Evolutionary conservation across 2,888 invertebrate genomes (phyloP), one percentile per base, ranked within the genome.

Genomic region (Hemicrepidius hirtus): DNA sequence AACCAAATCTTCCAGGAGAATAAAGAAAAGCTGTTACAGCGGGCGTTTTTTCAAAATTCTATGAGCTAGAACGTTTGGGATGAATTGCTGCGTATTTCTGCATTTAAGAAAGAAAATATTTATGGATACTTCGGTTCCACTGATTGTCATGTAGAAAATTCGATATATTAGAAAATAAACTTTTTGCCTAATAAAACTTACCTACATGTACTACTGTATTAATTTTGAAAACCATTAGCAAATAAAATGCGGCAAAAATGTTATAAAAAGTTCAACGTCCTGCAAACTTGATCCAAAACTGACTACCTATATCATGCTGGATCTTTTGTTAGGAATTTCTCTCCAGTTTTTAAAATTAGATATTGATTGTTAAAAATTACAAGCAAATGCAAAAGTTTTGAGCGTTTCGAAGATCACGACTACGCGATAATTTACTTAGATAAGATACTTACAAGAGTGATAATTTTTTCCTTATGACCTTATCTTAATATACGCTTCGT

Each of bases 401-500:
- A 57, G 57, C 37, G 57, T 18, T 57, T 13, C n/a, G 37, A 20
- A 37, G 35, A 20, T 37, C 16, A 40, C 37, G 18, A 57, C 57
- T 57, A 57, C 57, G 35, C 37, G 57, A 57, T 57, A 37, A 57
- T 37, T 55, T 37, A 53, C 53, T 53, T 53, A 53, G 53, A 28
- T 55, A 28, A 18, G 24, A 59, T 72, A 50, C 59, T 67, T 72
- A 64, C n/a, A n/a, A 41, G 64, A 64, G 28, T 59, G 65, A 65
- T 71, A 68, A 28, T 49, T 35, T 63, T 49, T 59, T 55, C 53
- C 60, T 71, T 66, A 72, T 28, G 32, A 57, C 44, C 49, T 66
- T 67, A 57, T 32, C 49, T 66, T 67, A 67, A 66, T 62, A 53
- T 65, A 60, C 44, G 10, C 18, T 65, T 68, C 55, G 60, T 72